These are phyloP conservation scores for Ciconia maguari DNA, from an alignment of 2,113 vertebrate genomes.

Conservation along the genomic window DNA sequence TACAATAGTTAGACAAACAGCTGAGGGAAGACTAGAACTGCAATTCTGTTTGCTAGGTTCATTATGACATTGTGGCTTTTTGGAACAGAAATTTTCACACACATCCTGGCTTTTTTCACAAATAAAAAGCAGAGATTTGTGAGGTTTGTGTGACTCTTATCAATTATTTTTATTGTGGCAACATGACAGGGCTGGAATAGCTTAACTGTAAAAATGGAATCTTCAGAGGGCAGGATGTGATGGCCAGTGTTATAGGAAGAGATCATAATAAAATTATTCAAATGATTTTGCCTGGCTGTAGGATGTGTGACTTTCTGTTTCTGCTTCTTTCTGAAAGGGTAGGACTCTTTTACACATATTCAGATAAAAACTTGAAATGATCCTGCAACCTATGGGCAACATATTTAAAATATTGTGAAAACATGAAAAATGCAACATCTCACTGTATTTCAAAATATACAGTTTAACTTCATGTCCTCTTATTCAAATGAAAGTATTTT, in stretches of 20 bases:
- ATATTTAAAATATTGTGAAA: not conserved
- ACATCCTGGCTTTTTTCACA: not conserved
- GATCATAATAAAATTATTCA: not conserved
- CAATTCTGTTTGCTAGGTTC: not conserved
- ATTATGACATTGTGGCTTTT: not conserved
- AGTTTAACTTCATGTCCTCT: not conserved
- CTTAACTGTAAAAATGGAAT: not conserved
- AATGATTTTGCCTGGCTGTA: not conserved
- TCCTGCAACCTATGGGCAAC: not conserved
- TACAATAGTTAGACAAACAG: not conserved
- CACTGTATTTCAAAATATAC: not conserved
- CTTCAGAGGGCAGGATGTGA: not conserved
- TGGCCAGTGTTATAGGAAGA: not conserved
- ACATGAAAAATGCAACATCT: not conserved
- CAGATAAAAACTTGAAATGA: not conserved
- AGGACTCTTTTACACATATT: not conserved
- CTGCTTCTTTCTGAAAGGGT: not conserved
- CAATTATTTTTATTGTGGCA: not conserved
- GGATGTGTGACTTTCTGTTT: not conserved
- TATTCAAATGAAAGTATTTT: conserved; percentile 55
- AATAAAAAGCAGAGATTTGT: not conserved
- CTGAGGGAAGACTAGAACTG: not conserved
- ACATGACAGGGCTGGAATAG: not conserved
- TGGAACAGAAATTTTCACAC: not conserved
- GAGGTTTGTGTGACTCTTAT: not conserved